Percentiles rank a stretch among this genome's conserved stretches.
Evolutionary conservation across 2,888 invertebrate genomes (phyloP).

Genomic region (Hylaea fasciaria): DNA sequence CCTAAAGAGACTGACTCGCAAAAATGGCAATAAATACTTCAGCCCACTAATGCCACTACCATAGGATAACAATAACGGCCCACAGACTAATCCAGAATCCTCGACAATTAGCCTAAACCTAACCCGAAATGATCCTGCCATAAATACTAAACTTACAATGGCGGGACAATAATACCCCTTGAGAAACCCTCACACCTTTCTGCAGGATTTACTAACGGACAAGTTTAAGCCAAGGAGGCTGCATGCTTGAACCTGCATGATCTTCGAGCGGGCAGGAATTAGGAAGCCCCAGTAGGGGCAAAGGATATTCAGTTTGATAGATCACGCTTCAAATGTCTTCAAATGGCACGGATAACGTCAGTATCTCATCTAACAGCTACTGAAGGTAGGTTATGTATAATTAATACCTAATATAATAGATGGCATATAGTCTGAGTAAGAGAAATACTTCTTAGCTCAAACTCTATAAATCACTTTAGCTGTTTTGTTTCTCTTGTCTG

Average conservation of each 20-base stretch:
- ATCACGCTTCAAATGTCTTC: background rate
- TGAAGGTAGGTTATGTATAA: too few species aligned
- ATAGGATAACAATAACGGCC: too few species aligned
- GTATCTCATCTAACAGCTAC: too few species aligned
- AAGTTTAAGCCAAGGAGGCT: constrained; percentile 52
- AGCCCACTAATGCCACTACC: too few species aligned
- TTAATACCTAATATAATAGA: too few species aligned
- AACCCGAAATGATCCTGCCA: constrained; percentile 4
- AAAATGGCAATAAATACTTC: too few species aligned
- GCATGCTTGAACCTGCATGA: constrained; percentile 52
- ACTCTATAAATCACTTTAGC: too few species aligned
- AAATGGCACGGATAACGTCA: background rate
- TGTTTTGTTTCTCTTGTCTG: too few species aligned
- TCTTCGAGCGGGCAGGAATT: constrained; percentile 42
- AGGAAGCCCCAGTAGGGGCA: constrained; percentile 4
- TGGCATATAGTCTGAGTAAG: too few species aligned
- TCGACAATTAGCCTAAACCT: constrained; percentile 11
- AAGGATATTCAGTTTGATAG: background rate
- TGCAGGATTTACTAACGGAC: constrained; percentile 47
- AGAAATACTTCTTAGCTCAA: too few species aligned
- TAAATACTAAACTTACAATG: constrained; percentile 16
- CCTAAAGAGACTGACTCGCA: too few species aligned
- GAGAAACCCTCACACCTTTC: constrained; percentile 45
- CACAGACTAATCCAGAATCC: background rate
- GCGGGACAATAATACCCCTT: constrained; percentile 16